Evolutionary conservation across 2,113 vertebrate species (phyloP).

Genomic region (Orthonyx spaldingii): DNA sequence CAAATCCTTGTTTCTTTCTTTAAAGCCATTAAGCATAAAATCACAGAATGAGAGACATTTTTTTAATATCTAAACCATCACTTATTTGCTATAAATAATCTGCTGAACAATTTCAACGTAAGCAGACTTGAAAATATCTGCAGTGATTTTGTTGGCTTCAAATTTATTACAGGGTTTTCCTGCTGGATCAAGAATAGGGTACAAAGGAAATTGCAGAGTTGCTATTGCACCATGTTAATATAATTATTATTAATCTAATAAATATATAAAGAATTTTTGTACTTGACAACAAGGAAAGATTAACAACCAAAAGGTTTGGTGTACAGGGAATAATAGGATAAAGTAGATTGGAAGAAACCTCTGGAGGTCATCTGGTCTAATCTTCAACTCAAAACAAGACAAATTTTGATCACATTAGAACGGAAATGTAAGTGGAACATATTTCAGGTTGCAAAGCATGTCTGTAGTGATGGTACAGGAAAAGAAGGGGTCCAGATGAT

Average conservation of each 20-base stretch:
- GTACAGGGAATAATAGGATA: neutral
- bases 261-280: neutral
- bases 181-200: neutral
- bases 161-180: neutral
- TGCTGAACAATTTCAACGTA: neutral
- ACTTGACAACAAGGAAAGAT: neutral
- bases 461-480: neutral
- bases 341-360: neutral
- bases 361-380: neutral
- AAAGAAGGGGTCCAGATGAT: fast-evolving
- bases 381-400: neutral
- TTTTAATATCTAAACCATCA: neutral
- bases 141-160: neutral
- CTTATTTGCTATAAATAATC: neutral
- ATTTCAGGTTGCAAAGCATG: neutral
- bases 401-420: neutral
- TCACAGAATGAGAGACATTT: neutral
- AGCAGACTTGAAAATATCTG: neutral
- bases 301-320: neutral
- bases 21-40: neutral
- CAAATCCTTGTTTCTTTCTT: neutral
- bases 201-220: neutral
- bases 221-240: neutral
- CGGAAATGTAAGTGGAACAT: neutral
- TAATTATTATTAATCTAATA: neutral